Conservation (phyloP, 2,797 vertebrate genomes). For the Gobio occitaniae region DNA sequence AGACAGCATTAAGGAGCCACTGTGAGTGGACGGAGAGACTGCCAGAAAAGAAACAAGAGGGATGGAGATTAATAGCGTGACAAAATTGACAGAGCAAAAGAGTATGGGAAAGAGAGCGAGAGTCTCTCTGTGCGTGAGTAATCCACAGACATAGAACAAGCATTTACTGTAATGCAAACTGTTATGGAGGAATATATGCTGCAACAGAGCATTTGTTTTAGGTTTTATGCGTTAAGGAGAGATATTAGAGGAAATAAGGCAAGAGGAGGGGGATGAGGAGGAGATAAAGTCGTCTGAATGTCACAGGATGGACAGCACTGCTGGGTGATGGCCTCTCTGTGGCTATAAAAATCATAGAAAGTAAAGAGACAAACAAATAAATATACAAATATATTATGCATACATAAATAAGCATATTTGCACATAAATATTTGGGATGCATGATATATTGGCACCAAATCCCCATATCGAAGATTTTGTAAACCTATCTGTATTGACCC, state of each 20-base stretch:
- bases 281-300: constrained; percentile 53
- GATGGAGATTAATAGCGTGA: constrained; percentile 64
- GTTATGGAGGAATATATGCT: background rate
- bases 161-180: constrained; percentile 2
- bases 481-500: background rate
- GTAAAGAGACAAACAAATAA: background rate
- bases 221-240: constrained; percentile 11
- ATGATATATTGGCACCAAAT: background rate
- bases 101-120: constrained; percentile 11
- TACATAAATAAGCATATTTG: background rate
- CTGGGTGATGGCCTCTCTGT: constrained; percentile 60
- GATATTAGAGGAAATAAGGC: constrained; percentile 67
- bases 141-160: constrained; percentile 22
- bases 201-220: constrained; percentile 11
- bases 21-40: constrained; percentile 48
- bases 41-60: constrained; percentile 47
- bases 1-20: constrained; percentile 33
- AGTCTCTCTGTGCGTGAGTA: constrained; percentile 27
- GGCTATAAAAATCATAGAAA: constrained; percentile 19
- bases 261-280: constrained; percentile 64
- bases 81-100: constrained; percentile 56
- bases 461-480: background rate
- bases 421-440: background rate
- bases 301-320: constrained; percentile 47
- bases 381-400: background rate